These are phyloP conservation scores for Archilochus colubris DNA, from an alignment of 2,113 vertebrate genomes.

Conservation along the genomic window DNA sequence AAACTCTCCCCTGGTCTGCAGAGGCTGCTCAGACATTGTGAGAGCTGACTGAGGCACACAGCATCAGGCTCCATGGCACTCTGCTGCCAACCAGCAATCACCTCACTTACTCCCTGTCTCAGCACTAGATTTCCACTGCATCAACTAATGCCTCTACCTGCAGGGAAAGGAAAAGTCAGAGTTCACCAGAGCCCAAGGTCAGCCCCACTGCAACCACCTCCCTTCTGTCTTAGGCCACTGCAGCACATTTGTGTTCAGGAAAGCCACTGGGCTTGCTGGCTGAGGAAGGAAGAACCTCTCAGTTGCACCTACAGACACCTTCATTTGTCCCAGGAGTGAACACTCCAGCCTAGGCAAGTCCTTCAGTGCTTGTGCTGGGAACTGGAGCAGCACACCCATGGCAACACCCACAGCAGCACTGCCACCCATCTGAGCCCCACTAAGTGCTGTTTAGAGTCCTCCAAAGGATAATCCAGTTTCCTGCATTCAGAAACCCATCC, in stretches of 20 bases:
- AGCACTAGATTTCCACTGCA: conserved; percentile 63
- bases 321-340: not conserved
- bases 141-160: conserved; percentile 15
- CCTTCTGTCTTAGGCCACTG: not conserved
- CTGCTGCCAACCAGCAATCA: conserved; percentile 1
- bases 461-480: not conserved
- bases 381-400: not conserved
- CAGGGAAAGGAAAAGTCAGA: conserved; percentile 49
- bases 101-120: conserved; percentile 63
- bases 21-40: conserved; percentile 44
- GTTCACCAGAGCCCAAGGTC: conserved; percentile 13
- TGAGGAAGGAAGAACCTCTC: not conserved
- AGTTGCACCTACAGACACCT: not conserved
- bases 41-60: conserved; percentile 9
- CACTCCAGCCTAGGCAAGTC: not conserved
- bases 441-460: not conserved
- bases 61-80: not conserved
- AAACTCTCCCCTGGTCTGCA: not conserved
- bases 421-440: not conserved
- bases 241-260: not conserved
- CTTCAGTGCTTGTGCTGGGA: not conserved
- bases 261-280: not conserved
- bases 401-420: not conserved
- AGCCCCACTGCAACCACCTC: not conserved
- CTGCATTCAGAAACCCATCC: not conserved